Evolutionary conservation across 2,113 vertebrate genomes (phyloP).

Genomic region (Gallinago undulata): DNA sequence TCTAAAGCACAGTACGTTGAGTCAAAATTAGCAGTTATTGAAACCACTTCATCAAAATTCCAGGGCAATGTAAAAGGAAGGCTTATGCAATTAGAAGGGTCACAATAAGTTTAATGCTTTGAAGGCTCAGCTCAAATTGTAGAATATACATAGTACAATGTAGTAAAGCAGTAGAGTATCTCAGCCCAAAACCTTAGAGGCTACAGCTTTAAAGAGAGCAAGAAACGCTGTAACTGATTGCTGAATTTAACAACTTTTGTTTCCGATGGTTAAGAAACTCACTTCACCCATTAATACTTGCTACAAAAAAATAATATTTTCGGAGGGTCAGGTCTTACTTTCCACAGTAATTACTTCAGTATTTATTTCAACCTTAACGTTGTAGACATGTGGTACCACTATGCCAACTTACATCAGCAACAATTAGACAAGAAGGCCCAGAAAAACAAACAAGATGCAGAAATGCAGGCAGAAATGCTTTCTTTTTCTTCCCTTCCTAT

Average conservation of each 20-base stretch:
- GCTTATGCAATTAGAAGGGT: constrained; percentile 15
- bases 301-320: background rate
- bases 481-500: background rate
- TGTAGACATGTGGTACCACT: background rate
- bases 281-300: background rate
- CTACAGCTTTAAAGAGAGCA: background rate
- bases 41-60: constrained; percentile 51
- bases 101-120: constrained; percentile 4
- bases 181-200: background rate
- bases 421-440: background rate
- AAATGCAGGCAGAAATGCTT: background rate
- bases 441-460: background rate
- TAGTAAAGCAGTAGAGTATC: background rate
- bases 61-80: constrained; percentile 14
- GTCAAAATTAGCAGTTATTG: constrained; percentile 50
- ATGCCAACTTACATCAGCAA: background rate
- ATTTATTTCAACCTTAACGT: background rate
- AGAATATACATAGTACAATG: background rate
- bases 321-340: background rate
- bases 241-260: background rate
- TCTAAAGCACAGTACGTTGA: constrained; percentile 40
- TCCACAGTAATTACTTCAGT: background rate
- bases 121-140: background rate
- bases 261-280: background rate
- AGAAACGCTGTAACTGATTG: background rate